Conservation (phyloP, 2,888 invertebrate genomes). For the Candidula unifasciata region DNA sequence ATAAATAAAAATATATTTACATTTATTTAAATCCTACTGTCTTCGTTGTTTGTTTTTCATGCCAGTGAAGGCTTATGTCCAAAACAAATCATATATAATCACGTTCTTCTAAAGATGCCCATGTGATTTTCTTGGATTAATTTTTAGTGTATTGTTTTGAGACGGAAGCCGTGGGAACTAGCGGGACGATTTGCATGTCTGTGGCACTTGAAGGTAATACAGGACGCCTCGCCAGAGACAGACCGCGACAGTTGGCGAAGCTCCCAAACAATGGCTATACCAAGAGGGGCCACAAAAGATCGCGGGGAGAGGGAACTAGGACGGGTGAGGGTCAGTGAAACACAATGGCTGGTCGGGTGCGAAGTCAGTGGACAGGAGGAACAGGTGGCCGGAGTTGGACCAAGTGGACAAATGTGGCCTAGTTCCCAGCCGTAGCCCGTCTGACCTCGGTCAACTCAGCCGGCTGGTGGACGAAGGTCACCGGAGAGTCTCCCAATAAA, state of each 20-base stretch:
- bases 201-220: slow-evolving; percentile 2
- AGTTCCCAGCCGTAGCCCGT: background rate
- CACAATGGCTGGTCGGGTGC: background rate
- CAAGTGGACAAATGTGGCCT: background rate
- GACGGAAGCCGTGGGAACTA: too few relatives aligned
- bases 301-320: background rate
- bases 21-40: too few relatives aligned
- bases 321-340: background rate
- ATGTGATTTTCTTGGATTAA: too few relatives aligned
- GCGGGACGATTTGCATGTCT: too few relatives aligned
- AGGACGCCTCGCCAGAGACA: background rate
- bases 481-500: background rate
- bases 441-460: slow-evolving; percentile 8
- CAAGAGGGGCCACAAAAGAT: background rate
- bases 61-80: too few relatives aligned
- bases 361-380: slow-evolving; percentile 11
- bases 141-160: too few relatives aligned
- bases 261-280: background rate
- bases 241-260: background rate
- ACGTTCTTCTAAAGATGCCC: too few relatives aligned
- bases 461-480: background rate
- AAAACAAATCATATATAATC: too few relatives aligned
- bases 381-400: background rate
- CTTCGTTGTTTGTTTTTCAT: too few relatives aligned
- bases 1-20: too few relatives aligned